Conservation (phyloP, 2,888 invertebrate species). For the Ceriagrion tenellum region DNA sequence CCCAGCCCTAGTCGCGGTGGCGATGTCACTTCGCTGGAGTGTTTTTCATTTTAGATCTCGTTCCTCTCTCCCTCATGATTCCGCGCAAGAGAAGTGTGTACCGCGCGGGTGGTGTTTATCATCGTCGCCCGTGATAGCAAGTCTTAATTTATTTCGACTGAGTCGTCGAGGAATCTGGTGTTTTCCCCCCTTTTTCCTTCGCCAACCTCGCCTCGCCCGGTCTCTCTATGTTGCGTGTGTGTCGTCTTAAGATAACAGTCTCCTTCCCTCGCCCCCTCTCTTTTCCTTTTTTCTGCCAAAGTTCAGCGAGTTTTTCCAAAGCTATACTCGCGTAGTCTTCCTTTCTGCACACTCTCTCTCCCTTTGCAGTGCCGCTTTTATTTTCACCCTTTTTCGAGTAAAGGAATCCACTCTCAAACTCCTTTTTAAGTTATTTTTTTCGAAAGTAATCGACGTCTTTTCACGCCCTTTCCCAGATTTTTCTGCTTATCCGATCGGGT, state of each 20-base stretch:
- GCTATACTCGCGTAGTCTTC: not conserved
- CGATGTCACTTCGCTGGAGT: not conserved
- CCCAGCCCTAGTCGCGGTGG: not conserved
- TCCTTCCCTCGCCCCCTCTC: not conserved
- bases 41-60: not conserved
- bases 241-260: not conserved
- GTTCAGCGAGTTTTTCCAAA: not conserved
- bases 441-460: not conserved
- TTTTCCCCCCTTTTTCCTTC: not conserved
- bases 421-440: not conserved
- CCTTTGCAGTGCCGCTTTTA: not conserved
- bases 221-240: not conserved
- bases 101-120: not conserved
- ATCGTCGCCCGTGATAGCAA: not conserved
- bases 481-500: not conserved
- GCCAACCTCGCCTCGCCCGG: not conserved
- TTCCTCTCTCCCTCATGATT: not conserved
- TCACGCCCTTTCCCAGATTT: not conserved
- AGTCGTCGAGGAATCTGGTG: not conserved
- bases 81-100: not conserved
- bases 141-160: not conserved
- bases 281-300: not conserved
- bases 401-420: not conserved
- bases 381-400: not conserved
- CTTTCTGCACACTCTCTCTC: not conserved